phyloP scores from a whole-genome alignment of 2,888 invertebrate genomes.

The Dioctria rufipes region DNA sequence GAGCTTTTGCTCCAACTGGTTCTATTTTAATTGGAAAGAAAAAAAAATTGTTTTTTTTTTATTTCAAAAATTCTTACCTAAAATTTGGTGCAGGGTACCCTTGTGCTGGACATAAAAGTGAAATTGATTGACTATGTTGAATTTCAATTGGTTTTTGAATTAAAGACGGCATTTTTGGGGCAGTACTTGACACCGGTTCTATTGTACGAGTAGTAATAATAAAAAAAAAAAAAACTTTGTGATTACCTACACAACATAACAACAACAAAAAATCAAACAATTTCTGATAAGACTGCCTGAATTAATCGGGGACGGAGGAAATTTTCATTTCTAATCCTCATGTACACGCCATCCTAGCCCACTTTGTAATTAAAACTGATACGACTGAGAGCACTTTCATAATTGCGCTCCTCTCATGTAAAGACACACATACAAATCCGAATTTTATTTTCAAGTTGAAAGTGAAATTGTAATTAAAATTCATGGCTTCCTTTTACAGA shows the following conservation, averaged over 20 bases:
- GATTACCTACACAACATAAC: conserved; percentile 20
- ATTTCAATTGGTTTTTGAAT: conserved; percentile 69
- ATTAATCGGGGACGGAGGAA: neutral
- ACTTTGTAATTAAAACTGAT: no score
- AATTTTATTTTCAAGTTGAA: neutral
- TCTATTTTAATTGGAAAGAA: conserved; percentile 71
- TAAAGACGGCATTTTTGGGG: conserved; percentile 72
- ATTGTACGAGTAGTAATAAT: conserved; percentile 69
- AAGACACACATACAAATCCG: no score
- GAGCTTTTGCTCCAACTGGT: conserved; percentile 78
- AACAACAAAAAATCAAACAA: neutral
- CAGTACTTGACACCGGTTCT: conserved; percentile 74
- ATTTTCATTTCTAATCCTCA: neutral
- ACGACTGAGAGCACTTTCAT: no score
- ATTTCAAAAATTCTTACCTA: conserved; percentile 73
- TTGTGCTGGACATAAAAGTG: conserved; percentile 81
- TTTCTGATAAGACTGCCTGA: conserved; percentile 10
- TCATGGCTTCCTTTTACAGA: conserved; percentile 5
- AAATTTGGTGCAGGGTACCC: conserved; percentile 82
- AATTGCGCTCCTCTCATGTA: no score
- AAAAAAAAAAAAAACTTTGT: conserved; percentile 62
- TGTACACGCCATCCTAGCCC: no score
- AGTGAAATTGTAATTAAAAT: conserved; percentile 38
- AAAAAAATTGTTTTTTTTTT: conserved; percentile 4
- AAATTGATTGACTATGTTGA: conserved; percentile 63